Conservation (phyloP, 2,797 vertebrate species). For the Carcharodon carcharias region DNA sequence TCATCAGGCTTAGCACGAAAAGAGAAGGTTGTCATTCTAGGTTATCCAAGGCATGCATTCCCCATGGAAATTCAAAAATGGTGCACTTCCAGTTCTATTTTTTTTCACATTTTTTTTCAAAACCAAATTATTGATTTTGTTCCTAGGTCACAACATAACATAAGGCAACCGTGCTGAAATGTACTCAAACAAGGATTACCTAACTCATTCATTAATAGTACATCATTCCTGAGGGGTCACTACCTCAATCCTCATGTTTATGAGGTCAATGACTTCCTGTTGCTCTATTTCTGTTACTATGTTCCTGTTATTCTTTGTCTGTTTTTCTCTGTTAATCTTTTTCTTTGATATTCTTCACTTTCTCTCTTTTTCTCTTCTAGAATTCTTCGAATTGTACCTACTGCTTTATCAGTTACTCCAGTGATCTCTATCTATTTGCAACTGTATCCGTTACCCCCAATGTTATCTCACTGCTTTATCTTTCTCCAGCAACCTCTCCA, state of each 20-base stretch:
- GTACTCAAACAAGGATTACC: not conserved
- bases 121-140: not conserved
- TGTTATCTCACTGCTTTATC: not conserved
- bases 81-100: not conserved
- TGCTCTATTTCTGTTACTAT: not conserved
- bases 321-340: not conserved
- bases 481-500: not conserved
- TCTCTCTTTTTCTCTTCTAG: not conserved
- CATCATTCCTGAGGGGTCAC: not conserved
- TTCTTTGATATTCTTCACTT: not conserved
- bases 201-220: not conserved
- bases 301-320: not conserved
- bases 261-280: not conserved
- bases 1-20: not conserved
- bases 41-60: not conserved
- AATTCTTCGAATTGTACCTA: not conserved
- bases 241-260: not conserved
- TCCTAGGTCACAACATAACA: not conserved
- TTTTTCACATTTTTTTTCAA: not conserved
- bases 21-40: not conserved
- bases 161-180: not conserved
- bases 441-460: not conserved
- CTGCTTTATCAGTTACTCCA: not conserved
- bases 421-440: not conserved
- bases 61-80: not conserved